Percentiles rank a stretch among this genome's conserved stretches.
These are phyloP conservation scores for Limanda limanda DNA, from an alignment of 2,113 vertebrate genomes.

Conservation along the genomic window DNA sequence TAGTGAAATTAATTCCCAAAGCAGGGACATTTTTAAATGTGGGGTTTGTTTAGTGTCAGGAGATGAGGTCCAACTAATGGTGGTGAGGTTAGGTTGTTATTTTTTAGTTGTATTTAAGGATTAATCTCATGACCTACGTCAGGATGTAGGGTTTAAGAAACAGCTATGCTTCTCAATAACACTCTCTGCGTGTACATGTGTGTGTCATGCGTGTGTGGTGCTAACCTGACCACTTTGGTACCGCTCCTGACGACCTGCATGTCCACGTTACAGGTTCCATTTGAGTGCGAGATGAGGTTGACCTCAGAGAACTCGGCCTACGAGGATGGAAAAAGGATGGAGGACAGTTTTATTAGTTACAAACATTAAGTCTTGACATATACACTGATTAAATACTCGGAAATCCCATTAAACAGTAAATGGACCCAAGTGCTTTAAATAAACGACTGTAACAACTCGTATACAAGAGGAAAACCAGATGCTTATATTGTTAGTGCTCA, in stretches of 20 bases:
- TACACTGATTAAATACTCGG: neutral
- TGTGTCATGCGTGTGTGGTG: neutral
- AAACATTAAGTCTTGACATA: neutral
- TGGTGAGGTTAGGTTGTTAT: too few species aligned
- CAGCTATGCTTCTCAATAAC: neutral
- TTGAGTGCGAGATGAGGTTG: conserved; percentile 93
- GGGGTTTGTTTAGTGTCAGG: too few species aligned
- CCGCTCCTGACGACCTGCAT: conserved; percentile 92
- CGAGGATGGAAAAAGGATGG: conserved; percentile 24
- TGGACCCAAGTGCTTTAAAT: neutral
- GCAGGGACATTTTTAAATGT: too few species aligned
- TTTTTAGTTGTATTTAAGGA: too few species aligned
- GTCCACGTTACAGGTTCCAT: conserved; percentile 92
- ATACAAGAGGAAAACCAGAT: neutral
- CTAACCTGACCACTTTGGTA: conserved; percentile 92
- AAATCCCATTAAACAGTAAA: neutral
- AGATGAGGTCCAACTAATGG: too few species aligned
- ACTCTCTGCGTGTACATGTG: neutral
- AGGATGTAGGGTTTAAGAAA: neutral
- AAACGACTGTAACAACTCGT: neutral
- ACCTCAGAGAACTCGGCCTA: conserved; percentile 98
- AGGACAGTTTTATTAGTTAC: neutral
- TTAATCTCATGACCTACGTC: neutral
- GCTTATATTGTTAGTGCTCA: neutral
- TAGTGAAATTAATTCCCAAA: too few species aligned